Percentiles rank a stretch among this genome's conserved stretches.
These are phyloP conservation scores for Odontocerum albicorne DNA, from an alignment of 2,888 invertebrate species.

Conservation along the genomic window DNA sequence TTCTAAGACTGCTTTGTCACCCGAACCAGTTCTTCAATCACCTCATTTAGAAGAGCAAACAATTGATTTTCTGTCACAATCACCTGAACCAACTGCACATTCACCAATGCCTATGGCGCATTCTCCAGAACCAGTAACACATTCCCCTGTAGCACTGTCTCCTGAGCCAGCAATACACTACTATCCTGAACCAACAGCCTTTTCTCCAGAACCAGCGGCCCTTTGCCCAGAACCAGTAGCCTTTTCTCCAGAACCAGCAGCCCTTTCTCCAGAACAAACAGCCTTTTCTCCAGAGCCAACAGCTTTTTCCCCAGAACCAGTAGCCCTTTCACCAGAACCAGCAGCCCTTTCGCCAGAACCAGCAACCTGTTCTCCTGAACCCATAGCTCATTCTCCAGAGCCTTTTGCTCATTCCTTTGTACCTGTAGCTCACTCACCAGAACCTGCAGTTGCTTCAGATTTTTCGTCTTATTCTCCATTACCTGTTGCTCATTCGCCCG, in stretches of 20 bases:
- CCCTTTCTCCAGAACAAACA: constrained; percentile 39
- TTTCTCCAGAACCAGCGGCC: constrained; percentile 34
- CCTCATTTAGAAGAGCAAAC: constrained; percentile 10
- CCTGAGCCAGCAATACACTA: constrained; percentile 37
- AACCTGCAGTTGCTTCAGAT: too few relatives aligned
- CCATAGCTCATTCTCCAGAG: constrained; percentile 31
- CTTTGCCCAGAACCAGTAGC: constrained; percentile 13
- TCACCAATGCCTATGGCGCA: constrained; percentile 38
- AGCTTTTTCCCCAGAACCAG: constrained; percentile 41
- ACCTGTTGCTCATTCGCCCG: constrained; percentile 6
- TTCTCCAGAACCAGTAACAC: constrained; percentile 34
- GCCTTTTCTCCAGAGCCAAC: constrained; percentile 39
- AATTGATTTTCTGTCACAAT: background rate
- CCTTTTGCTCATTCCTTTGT: constrained; percentile 22
- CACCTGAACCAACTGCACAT: constrained; percentile 35
- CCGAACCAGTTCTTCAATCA: background rate
- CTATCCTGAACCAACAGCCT: constrained; percentile 34
- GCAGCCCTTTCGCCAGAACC: constrained; percentile 39
- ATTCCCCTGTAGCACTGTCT: constrained; percentile 37
- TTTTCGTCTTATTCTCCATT: constrained; percentile 24
- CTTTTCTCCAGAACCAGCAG: constrained; percentile 38
- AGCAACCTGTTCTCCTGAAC: constrained; percentile 21
- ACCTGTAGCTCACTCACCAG: constrained; percentile 18
- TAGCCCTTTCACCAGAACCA: constrained; percentile 38
- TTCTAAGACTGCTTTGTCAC: constrained; percentile 14